Conservation (phyloP, 2,797 vertebrate genomes). For the Eospalax fontanierii region DNA sequence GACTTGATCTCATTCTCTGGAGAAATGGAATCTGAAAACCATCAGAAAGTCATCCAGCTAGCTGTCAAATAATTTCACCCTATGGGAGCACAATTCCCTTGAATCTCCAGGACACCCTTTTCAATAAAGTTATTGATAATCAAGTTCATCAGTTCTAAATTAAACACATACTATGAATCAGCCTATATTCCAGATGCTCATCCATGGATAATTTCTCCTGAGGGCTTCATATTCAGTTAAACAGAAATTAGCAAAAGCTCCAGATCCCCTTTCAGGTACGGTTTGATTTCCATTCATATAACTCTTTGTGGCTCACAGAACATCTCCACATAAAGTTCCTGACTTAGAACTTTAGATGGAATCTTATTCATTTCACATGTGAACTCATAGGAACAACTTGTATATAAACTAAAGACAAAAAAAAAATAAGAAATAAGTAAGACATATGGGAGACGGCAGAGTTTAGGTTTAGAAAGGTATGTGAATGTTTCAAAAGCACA, state of each 20-base stretch:
- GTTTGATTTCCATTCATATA: background rate
- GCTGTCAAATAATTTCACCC: background rate
- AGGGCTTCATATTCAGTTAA: slow-evolving; percentile 8
- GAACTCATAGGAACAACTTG: background rate
- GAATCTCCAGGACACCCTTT: background rate
- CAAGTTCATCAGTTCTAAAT: background rate
- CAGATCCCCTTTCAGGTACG: background rate
- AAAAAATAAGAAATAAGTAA: background rate
- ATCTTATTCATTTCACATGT: slow-evolving; percentile 43
- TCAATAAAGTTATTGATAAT: background rate
- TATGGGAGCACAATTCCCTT: background rate
- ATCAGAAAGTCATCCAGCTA: background rate
- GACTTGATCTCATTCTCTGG: background rate
- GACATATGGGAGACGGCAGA: background rate
- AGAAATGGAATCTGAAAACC: background rate
- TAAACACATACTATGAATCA: background rate
- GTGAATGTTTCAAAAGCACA: background rate
- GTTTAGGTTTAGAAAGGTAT: background rate
- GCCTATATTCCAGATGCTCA: background rate
- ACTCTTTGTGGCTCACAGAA: background rate
- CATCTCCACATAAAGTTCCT: background rate
- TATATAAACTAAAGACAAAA: background rate
- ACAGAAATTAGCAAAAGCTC: background rate
- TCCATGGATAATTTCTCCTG: background rate
- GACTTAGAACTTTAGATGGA: slow-evolving; percentile 2